Conservation (phyloP, 2,113 vertebrate genomes). For the Phylloscopus whistleri region DNA sequence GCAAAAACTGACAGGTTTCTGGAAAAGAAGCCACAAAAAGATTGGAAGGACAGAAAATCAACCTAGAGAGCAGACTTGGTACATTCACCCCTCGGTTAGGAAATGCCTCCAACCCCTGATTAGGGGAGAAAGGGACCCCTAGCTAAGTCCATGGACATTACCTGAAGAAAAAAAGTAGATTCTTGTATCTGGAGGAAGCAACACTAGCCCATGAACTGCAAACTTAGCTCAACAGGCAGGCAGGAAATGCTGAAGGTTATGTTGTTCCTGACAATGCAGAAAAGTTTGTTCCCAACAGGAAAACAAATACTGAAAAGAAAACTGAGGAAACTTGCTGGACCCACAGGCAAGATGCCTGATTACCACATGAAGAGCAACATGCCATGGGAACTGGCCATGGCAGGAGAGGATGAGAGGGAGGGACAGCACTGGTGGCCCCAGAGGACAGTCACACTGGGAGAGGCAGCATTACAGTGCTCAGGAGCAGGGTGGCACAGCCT, state of each 20-base stretch:
- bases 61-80: background rate
- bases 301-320: background rate
- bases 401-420: background rate
- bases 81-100: rapidly evolving
- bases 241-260: background rate
- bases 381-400: background rate
- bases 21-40: background rate
- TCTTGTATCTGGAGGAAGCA: background rate
- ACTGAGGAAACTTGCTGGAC: background rate
- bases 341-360: background rate
- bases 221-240: background rate
- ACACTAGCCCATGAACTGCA: background rate
- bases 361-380: background rate
- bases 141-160: background rate
- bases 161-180: background rate
- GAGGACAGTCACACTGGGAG: background rate
- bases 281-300: background rate
- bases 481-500: background rate
- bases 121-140: background rate
- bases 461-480: background rate
- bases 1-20: background rate
- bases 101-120: background rate
- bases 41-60: background rate
- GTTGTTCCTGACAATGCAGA: background rate
- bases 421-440: background rate